These are phyloP conservation scores for Brenthis ino DNA, from an alignment of 2,888 invertebrate species.

Conservation along the genomic window DNA sequence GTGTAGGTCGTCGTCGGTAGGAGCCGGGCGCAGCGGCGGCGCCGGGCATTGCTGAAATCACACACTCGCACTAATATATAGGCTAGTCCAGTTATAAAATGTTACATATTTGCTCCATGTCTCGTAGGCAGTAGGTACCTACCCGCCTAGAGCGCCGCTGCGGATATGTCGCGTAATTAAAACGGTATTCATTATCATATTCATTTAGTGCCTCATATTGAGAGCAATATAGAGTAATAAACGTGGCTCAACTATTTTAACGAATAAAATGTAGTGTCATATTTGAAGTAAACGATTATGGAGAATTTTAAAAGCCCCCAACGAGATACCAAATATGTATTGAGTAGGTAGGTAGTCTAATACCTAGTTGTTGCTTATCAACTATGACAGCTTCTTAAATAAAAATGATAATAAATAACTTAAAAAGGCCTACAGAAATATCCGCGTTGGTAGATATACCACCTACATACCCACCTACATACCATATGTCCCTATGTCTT, in stretches of 20 bases:
- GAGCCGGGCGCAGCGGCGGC: conserved; percentile 3
- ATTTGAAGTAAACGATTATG: too few species aligned
- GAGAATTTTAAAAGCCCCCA: too few species aligned
- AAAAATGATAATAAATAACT: too few species aligned
- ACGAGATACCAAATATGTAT: conserved; percentile 7
- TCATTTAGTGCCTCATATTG: not conserved
- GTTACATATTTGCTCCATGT: conserved; percentile 7
- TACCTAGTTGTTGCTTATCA: not conserved
- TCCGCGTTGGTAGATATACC: too few species aligned
- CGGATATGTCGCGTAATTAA: conserved; percentile 1
- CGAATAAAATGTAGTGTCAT: conserved; percentile 6
- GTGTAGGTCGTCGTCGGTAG: too few species aligned
- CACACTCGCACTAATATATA: not conserved
- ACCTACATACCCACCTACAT: too few species aligned
- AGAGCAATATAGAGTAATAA: not conserved
- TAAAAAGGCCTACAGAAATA: too few species aligned
- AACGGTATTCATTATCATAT: conserved; percentile 16
- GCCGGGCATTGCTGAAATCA: conserved; percentile 21
- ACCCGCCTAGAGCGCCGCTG: not conserved
- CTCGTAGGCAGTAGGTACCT: not conserved
- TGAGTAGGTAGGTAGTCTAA: not conserved
- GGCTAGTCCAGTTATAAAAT: conserved; percentile 12
- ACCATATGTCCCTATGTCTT: too few species aligned
- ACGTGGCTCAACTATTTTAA: not conserved
- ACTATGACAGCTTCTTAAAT: not conserved